Evolutionary conservation across 1,140 invertebrate genomes (phyloP).

Genomic region (Aphelenchoides avenae): DNA sequence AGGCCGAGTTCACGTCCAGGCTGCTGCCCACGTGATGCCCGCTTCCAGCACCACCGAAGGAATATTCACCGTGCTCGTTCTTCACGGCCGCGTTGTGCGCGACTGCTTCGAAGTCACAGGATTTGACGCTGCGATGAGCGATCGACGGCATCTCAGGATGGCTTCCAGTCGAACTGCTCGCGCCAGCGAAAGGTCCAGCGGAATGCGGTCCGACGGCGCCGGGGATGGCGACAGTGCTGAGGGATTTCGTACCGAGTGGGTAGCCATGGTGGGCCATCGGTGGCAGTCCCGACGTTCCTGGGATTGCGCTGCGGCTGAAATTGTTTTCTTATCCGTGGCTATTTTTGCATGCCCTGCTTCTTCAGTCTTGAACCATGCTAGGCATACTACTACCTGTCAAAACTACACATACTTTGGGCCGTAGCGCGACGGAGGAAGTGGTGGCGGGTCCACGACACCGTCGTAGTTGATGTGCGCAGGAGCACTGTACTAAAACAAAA

Average conservation of each 20-base stretch:
- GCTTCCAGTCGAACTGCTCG: background rate
- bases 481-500: too few species aligned
- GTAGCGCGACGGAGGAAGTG: too few species aligned
- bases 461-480: too few species aligned
- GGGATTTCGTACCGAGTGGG: background rate
- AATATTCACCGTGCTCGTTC: background rate
- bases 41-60: background rate
- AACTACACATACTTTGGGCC: too few species aligned
- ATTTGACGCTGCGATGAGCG: slow-evolving; percentile 16
- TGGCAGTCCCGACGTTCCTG: slow-evolving; percentile 1
- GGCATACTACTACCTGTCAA: too few species aligned
- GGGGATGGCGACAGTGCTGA: slow-evolving; percentile 1
- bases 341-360: too few species aligned
- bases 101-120: slow-evolving; percentile 18
- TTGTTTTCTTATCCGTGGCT: too few species aligned
- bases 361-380: too few species aligned
- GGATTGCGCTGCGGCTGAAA: too few species aligned
- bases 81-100: background rate
- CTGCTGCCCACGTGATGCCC: slow-evolving; percentile 3
- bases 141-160: background rate
- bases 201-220: slow-evolving; percentile 8
- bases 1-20: too few species aligned
- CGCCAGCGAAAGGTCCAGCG: slow-evolving; percentile 14
- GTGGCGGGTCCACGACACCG: too few species aligned
- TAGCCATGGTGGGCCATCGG: slow-evolving; percentile 4